These are phyloP conservation scores for Morinoia aosen DNA, from an alignment of 2,888 invertebrate species.

Conservation along the genomic window DNA sequence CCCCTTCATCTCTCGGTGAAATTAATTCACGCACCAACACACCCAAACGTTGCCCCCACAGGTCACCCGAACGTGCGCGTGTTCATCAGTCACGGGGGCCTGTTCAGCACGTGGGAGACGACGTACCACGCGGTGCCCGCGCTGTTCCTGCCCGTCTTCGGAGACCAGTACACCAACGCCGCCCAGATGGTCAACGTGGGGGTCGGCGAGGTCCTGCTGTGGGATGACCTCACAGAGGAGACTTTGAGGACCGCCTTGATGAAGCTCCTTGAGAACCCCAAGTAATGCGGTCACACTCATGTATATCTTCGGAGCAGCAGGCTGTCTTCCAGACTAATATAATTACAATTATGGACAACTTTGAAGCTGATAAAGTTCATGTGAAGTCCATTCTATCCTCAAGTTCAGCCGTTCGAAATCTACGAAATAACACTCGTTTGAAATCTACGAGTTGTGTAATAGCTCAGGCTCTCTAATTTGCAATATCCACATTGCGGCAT, in stretches of 20 bases:
- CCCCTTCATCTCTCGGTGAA: neutral
- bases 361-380: too few relatives aligned
- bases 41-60: neutral
- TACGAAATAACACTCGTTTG: too few relatives aligned
- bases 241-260: constrained; percentile 70
- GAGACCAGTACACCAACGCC: constrained; percentile 79
- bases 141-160: constrained; percentile 79
- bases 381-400: too few relatives aligned
- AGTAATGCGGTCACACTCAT: constrained; percentile 67
- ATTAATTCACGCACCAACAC: neutral
- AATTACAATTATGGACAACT: too few relatives aligned
- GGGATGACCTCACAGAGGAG: constrained; percentile 59
- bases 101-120: constrained; percentile 80
- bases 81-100: constrained; percentile 82
- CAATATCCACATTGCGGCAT: too few relatives aligned
- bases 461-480: too few relatives aligned
- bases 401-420: too few relatives aligned
- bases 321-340: too few relatives aligned
- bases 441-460: too few relatives aligned
- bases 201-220: constrained; percentile 64
- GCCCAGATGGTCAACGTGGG: constrained; percentile 74
- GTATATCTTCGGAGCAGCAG: neutral
- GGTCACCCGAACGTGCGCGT: constrained; percentile 78
- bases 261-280: constrained; percentile 73
- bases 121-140: constrained; percentile 79